These are phyloP conservation scores for Hoplodrina ambigua DNA, from an alignment of 2,888 invertebrate species.

Conservation along the genomic window DNA sequence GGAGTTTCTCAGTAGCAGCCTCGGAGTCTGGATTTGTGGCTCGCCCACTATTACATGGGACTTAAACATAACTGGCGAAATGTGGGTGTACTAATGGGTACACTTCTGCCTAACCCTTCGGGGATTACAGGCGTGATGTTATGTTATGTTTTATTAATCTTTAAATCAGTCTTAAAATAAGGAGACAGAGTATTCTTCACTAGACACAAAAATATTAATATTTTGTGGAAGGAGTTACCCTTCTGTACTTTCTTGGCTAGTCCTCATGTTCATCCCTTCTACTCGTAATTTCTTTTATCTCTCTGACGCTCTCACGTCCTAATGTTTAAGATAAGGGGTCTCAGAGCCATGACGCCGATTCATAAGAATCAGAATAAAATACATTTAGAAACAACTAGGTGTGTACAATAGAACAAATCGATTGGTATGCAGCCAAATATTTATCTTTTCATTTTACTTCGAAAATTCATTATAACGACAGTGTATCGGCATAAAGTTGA, in stretches of 20 bases:
- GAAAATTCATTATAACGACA: too few species aligned
- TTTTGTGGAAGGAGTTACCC: not conserved
- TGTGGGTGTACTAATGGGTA: too few species aligned
- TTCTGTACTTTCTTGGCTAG: conserved; percentile 25
- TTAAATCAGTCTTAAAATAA: too few species aligned
- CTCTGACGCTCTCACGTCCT: conserved; percentile 48
- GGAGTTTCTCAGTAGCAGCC: too few species aligned
- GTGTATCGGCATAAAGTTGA: too few species aligned
- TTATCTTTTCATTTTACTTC: not conserved
- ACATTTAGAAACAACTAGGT: conserved; percentile 12
- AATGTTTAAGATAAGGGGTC: conserved; percentile 39
- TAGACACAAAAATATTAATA: not conserved
- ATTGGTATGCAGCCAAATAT: not conserved
- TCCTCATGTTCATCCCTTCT: conserved; percentile 56
- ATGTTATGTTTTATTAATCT: too few species aligned
- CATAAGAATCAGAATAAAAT: conserved; percentile 34
- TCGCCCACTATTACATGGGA: too few species aligned
- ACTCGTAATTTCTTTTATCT: conserved; percentile 58
- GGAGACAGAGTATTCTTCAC: too few species aligned
- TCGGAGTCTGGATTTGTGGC: too few species aligned
- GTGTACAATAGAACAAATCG: not conserved
- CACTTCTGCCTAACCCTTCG: too few species aligned
- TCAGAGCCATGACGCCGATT: conserved; percentile 19
- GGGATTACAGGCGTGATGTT: too few species aligned
- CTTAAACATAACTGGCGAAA: too few species aligned